Evolutionary conservation across 2,888 invertebrate species (phyloP).

Genomic region (Cataglyphis altisquamis): DNA sequence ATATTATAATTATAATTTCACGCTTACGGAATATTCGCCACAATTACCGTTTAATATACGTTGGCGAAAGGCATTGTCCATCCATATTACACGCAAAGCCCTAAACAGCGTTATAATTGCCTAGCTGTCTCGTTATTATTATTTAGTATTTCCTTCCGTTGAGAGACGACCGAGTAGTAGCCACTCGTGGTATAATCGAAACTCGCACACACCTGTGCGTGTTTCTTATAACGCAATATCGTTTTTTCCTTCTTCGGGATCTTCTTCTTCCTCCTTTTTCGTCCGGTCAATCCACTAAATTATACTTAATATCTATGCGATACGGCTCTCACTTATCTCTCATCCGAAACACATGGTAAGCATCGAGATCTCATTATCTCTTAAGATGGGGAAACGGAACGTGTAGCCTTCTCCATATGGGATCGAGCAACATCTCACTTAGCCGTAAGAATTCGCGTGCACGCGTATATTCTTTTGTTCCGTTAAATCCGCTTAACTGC

Average conservation of each 20-base stretch:
- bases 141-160: constrained; percentile 50
- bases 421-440: constrained; percentile 72
- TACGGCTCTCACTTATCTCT: constrained; percentile 72
- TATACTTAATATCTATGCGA: constrained; percentile 78
- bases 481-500: constrained; percentile 73
- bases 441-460: constrained; percentile 51
- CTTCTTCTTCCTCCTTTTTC: not conserved
- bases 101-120: constrained; percentile 60
- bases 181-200: constrained; percentile 38
- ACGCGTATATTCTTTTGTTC: constrained; percentile 71
- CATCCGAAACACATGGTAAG: constrained; percentile 60
- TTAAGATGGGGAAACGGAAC: constrained; percentile 45
- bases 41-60: constrained; percentile 65
- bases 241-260: not conserved
- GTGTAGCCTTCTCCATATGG: constrained; percentile 39
- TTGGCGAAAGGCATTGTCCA: constrained; percentile 48
- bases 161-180: constrained; percentile 30
- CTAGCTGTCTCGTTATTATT: constrained; percentile 61
- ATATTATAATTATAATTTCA: constrained; percentile 39
- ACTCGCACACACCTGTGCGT: constrained; percentile 6
- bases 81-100: constrained; percentile 66
- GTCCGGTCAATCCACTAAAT: constrained; percentile 73
- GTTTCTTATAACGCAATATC: constrained; percentile 6
- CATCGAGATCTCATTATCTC: constrained; percentile 68
- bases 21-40: constrained; percentile 60